Base-by-base conservation (phyloP, 2,888 invertebrate species). In the Epinotia nisella region DNA sequence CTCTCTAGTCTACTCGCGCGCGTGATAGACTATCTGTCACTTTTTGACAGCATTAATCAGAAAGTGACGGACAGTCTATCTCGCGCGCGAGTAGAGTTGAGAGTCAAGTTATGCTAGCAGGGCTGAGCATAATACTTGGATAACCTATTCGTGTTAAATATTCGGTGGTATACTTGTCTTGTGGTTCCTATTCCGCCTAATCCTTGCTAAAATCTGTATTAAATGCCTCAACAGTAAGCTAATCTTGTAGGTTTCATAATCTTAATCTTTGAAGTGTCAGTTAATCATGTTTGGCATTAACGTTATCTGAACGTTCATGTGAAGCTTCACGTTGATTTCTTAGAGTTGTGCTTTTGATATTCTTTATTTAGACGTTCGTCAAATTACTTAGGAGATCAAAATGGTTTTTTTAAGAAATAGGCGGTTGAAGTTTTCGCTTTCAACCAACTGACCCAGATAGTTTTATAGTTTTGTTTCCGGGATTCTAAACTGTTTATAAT, bases 231-330 rank as follows among this genome's bases (percentile, higher is more conserved):
- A 39, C 19, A 55, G 53, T 65, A 9, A 53, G n/a, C 55, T 55
- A 21, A 53, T 65, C 39, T 39, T 39, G 39, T 13, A 24, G 1
- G 49, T 55, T 65, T 39, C 35, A 64, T 65, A 65, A 65, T 65
- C n/a, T 19, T 65, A 19, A 35, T 35, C 62, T 65, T 65, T 65
- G 65, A 55, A 39, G 29, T 65, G 39, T 53, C 53, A 39, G 65
- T 64, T 64, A 64, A 51, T 17, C 21, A 53, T 51, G 64, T 64
- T 53, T 51, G 29, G 62, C 17, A 64, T 64, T 19, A 35, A 35
- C 35, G 19, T 17, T 51, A 49, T 29, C 51, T 10, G 35, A 59
- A 17, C 15, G 13, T 64, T 62, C 5, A 19, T 11, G n/a, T n/a
- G 29, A 2, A 9, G 10, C 11, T 15, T 41, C 1, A 17, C 49